A percentile compares a stretch with the other conserved stretches of the same genome.
Evolutionary conservation across 2,797 vertebrate species (phyloP).

Genomic region (Okamejei kenojei): DNA sequence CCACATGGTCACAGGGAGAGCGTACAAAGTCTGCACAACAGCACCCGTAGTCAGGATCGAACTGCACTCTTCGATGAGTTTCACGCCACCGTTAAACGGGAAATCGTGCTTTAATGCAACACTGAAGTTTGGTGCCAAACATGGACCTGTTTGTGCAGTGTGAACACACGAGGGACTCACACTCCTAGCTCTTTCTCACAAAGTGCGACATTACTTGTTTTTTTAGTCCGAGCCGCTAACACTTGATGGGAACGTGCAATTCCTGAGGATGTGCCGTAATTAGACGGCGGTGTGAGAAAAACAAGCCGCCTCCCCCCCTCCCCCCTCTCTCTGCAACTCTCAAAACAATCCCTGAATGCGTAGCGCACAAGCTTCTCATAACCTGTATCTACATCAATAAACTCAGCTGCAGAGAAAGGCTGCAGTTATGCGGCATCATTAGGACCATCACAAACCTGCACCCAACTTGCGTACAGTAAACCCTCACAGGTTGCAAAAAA

Average conservation of each 20-base stretch:
- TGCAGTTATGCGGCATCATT: background rate
- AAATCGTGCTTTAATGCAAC: background rate
- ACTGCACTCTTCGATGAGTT: background rate
- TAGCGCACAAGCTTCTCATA: background rate
- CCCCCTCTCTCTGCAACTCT: background rate
- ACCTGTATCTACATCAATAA: background rate
- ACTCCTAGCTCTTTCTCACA: background rate
- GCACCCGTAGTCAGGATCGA: too few relatives aligned
- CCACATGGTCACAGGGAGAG: too few relatives aligned
- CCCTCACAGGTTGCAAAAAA: background rate
- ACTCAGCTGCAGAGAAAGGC: background rate
- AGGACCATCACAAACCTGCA: background rate
- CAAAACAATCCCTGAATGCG: background rate
- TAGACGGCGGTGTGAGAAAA: background rate
- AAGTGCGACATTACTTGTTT: background rate
- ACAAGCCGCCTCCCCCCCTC: background rate
- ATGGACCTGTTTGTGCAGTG: background rate
- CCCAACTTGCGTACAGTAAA: background rate
- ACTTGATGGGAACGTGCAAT: background rate
- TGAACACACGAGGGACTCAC: background rate
- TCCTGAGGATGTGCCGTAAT: constrained; percentile 3
- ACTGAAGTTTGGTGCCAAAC: background rate
- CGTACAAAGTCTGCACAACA: too few relatives aligned
- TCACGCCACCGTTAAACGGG: background rate
- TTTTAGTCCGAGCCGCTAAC: background rate